phyloP scores from a whole-genome alignment of 2,113 vertebrate species.

The Myiagra hebetior region DNA sequence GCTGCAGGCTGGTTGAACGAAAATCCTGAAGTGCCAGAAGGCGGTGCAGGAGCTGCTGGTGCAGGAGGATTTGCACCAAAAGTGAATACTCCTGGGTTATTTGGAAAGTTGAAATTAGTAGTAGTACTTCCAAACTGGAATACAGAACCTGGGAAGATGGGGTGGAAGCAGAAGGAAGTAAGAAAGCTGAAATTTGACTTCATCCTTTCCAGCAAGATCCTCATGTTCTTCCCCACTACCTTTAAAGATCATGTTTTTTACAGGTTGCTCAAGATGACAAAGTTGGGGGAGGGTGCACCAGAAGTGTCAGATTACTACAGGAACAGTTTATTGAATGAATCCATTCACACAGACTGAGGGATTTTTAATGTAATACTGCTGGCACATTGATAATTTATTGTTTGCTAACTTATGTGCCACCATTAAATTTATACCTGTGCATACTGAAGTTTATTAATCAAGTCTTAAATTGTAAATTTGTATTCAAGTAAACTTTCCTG shows the following conservation, averaged over 20 bases:
- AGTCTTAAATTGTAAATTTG: neutral
- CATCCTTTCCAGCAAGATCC: neutral
- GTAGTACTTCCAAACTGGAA: conserved; percentile 87
- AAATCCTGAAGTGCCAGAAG: conserved; percentile 77
- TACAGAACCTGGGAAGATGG: conserved; percentile 64
- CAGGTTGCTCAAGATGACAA: neutral
- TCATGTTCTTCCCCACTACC: neutral
- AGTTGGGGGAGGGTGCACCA: neutral
- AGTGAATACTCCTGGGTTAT: conserved; percentile 81
- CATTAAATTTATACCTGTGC: neutral
- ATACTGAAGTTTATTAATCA: neutral
- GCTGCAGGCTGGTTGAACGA: conserved; percentile 72
- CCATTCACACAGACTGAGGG: neutral
- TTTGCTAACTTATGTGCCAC: neutral
- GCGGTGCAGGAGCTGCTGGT: conserved; percentile 71
- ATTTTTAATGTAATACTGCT: neutral
- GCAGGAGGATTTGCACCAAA: conserved; percentile 75
- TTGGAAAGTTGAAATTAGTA: conserved; percentile 77
- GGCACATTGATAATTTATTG: neutral
- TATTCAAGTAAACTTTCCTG: neutral
- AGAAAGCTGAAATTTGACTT: neutral
- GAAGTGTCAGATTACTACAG: neutral
- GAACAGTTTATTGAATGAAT: fast-evolving
- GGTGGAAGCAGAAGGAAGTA: neutral
- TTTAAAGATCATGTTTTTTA: neutral